phyloP scores from a whole-genome alignment of 2,797 vertebrate species.

The Sarcophilus harrisii region DNA sequence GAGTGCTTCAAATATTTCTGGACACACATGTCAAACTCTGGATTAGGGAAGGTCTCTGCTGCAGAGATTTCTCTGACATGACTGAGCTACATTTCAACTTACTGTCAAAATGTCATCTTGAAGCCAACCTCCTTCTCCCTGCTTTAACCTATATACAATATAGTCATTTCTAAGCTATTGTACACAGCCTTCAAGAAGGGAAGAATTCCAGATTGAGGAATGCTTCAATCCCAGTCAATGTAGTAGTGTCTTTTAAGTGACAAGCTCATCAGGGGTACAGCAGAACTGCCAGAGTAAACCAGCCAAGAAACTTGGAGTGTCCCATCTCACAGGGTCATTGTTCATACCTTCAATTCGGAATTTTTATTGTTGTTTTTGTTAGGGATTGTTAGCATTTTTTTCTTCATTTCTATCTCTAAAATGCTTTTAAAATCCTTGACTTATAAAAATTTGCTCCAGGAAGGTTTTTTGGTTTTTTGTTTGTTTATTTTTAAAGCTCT shows the following conservation, averaged over 20 bases:
- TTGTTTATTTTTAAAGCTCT: conserved; percentile 2
- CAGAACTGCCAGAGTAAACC: background rate
- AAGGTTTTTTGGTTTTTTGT: background rate
- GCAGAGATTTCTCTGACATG: conserved; percentile 53
- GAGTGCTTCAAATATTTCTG: conserved; percentile 32
- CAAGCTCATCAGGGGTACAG: background rate
- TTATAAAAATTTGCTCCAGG: background rate
- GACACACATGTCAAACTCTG: conserved; percentile 46
- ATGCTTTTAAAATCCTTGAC: conserved; percentile 13
- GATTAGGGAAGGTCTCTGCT: conserved; percentile 44
- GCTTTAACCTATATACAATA: background rate
- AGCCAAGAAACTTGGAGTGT: background rate
- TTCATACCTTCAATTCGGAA: background rate
- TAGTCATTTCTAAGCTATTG: conserved; percentile 55
- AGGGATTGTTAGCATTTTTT: background rate
- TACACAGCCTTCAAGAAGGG: conserved; percentile 51
- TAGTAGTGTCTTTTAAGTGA: background rate
- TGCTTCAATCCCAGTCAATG: conserved; percentile 47
- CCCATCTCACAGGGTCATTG: background rate
- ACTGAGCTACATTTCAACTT: conserved; percentile 49
- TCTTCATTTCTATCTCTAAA: background rate
- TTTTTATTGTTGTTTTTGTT: background rate
- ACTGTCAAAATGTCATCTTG: conserved; percentile 20
- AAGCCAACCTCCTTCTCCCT: conserved; percentile 8
- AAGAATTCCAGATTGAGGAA: conserved; percentile 42